Base-by-base conservation (phyloP, 2,113 vertebrate species). In the Takifugu bimaculatus region DNA sequence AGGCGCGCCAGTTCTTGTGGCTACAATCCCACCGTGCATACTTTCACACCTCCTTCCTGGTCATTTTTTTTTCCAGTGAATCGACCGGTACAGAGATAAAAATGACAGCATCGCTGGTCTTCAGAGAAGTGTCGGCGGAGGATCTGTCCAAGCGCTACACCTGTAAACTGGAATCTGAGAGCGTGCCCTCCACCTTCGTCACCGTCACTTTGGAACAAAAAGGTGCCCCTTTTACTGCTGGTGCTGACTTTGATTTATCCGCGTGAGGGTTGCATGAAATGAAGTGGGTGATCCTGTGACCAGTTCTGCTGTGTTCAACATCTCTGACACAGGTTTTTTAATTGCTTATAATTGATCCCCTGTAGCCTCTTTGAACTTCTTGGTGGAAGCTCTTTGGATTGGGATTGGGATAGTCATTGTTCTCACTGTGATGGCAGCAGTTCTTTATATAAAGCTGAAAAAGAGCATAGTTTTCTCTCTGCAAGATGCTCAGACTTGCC, bases 391-490 rank as follows among this genome's bases (percentile, higher is more conserved):
- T 20, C 4, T 70, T 2, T 29, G 50, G 28, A 5, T 71, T 1
- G 0, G 72, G 42, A 20, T 50, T 4, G 43, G 72, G 42, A 20
- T 50, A 4, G 43, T 77, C 32, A 48, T 65, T 35, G 28, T 15
- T 52, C 32, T 39, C 35, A 11, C 35, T 39, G 35, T 39, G 35
- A 6, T 68, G 6, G 27, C 57, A 25, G 28, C 74, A 9, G 6
- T 77, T 2, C 11, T 81, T 10, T 86, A 73, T 20, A 59, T 77
- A 2, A 77, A 77, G 60, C 74, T 86, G 26, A 85, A 64, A 72
- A 63, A 86, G 6, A 15, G 79, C 13, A 72, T 88, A 51, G 45
- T 48, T 10, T 78, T 88, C 27, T 82, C 85, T 50, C 29, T 85
- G 2, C 75, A 82, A 67, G 69, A 86, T 32, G 64, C 72, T 51